Evolutionary conservation across 2,888 invertebrate genomes (phyloP).

Genomic region (Drosophila demipolita): DNA sequence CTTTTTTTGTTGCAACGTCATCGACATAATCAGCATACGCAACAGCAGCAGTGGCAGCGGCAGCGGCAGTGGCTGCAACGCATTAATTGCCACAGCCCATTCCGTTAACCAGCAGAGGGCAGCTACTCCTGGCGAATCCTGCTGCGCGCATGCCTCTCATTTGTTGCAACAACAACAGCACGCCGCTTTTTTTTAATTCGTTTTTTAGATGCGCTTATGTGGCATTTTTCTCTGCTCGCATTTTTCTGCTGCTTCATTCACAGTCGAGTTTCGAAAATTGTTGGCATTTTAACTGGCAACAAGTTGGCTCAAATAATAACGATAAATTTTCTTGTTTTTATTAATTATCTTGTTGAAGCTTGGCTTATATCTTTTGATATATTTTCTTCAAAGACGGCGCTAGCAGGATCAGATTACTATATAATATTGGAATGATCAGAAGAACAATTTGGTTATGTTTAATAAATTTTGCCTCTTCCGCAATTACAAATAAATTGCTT

Average conservation of each 20-base stretch:
- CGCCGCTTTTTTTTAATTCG: conserved; percentile 26
- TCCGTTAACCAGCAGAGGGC: conserved; percentile 5
- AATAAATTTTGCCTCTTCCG: neutral
- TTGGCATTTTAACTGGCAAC: neutral
- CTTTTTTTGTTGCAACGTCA: conserved; percentile 57
- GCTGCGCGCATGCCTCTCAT: conserved; percentile 54
- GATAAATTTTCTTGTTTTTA: neutral
- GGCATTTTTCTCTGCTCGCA: conserved; percentile 36
- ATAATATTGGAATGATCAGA: neutral
- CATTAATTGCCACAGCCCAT: conserved; percentile 40
- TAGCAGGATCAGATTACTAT: neutral
- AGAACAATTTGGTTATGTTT: neutral
- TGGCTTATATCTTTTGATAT: neutral
- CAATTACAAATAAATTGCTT: no score
- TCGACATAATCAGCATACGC: conserved; percentile 65
- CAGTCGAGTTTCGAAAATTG: neutral
- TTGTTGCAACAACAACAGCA: conserved; percentile 29
- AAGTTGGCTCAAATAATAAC: neutral
- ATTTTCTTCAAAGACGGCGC: neutral
- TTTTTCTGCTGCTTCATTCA: conserved; percentile 32
- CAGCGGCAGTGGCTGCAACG: conserved; percentile 25
- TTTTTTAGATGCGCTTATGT: conserved; percentile 71
- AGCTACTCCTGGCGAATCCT: conserved; percentile 19
- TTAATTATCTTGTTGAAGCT: neutral
- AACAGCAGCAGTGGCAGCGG: conserved; percentile 23